phyloP scores from a whole-genome alignment of 1,140 invertebrate species.

The Aphelinus atriplicis region DNA sequence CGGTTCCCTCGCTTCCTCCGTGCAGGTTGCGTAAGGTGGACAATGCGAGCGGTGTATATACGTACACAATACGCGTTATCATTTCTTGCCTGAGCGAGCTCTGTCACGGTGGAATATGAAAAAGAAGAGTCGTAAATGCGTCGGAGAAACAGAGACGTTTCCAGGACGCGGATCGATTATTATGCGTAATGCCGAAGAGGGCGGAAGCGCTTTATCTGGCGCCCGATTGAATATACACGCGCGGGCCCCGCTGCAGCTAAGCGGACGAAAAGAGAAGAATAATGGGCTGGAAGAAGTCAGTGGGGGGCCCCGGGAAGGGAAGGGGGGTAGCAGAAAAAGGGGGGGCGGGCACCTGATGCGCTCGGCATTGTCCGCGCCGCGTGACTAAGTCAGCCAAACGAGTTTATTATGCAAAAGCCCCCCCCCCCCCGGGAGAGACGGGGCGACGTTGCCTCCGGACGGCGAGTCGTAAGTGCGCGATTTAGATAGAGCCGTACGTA shows the following conservation, averaged over 20 bases:
- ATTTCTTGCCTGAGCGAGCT: too few species aligned
- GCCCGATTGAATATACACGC: neutral
- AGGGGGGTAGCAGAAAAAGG: too few species aligned
- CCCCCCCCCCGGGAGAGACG: too few species aligned
- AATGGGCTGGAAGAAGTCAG: conserved; percentile 1
- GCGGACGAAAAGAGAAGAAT: neutral
- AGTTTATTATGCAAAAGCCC: conserved; percentile 21
- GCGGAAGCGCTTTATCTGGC: conserved; percentile 22
- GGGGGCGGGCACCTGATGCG: conserved; percentile 16
- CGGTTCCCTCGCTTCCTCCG: too few species aligned
- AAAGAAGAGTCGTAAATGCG: neutral
- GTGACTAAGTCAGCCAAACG: conserved; percentile 18
- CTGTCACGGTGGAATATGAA: neutral
- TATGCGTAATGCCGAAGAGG: neutral
- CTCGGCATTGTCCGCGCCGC: neutral
- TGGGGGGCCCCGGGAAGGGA: neutral
- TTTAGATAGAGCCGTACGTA: too few species aligned
- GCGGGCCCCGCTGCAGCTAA: too few species aligned
- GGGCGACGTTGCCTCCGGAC: too few species aligned
- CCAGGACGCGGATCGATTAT: neutral
- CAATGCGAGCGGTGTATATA: too few species aligned
- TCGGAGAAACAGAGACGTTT: too few species aligned
- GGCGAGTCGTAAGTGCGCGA: too few species aligned
- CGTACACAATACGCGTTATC: too few species aligned
- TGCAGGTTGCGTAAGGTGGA: too few species aligned